A percentile compares a stretch with the other conserved stretches of the same genome.
Conservation (phyloP, 2,113 vertebrate species). For the Procapra przewalskii region DNA sequence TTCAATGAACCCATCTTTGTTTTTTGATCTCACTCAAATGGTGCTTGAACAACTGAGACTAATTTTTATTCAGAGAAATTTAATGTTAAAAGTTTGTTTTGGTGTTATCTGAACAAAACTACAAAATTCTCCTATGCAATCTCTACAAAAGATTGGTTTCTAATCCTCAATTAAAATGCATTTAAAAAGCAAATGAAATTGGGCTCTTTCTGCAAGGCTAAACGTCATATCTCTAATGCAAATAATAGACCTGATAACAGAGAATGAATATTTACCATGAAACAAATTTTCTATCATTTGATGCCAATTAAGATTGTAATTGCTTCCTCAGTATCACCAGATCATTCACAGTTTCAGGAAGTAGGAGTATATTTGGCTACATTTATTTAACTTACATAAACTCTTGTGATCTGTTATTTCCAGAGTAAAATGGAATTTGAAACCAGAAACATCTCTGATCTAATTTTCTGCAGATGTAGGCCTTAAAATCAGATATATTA, state of each 20-base stretch:
- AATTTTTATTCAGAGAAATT: not conserved
- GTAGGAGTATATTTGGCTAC: constrained; percentile 30
- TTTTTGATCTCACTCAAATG: not conserved
- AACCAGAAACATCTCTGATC: not conserved
- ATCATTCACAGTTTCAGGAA: constrained; percentile 36
- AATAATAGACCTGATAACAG: constrained; percentile 50
- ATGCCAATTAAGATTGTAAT: constrained; percentile 55
- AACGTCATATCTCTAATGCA: constrained; percentile 31
- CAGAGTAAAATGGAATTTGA: constrained; percentile 46
- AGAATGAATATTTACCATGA: constrained; percentile 64
- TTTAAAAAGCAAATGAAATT: constrained; percentile 50
- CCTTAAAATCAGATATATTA: constrained; percentile 35
- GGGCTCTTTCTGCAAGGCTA: constrained; percentile 3
- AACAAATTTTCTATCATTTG: constrained; percentile 61
- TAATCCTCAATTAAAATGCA: constrained; percentile 67
- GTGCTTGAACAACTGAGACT: constrained; percentile 25
- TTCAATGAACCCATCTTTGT: not conserved
- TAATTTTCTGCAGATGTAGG: constrained; percentile 14
- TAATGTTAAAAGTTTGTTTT: constrained; percentile 44
- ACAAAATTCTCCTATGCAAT: not conserved
- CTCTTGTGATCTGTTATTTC: constrained; percentile 30
- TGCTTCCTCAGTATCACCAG: constrained; percentile 26
- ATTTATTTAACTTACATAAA: constrained; percentile 59
- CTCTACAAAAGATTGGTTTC: constrained; percentile 6
- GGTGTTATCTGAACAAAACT: constrained; percentile 33